phyloP scores from a whole-genome alignment of 2,113 vertebrate species.

The Bothrops jararaca region DNA sequence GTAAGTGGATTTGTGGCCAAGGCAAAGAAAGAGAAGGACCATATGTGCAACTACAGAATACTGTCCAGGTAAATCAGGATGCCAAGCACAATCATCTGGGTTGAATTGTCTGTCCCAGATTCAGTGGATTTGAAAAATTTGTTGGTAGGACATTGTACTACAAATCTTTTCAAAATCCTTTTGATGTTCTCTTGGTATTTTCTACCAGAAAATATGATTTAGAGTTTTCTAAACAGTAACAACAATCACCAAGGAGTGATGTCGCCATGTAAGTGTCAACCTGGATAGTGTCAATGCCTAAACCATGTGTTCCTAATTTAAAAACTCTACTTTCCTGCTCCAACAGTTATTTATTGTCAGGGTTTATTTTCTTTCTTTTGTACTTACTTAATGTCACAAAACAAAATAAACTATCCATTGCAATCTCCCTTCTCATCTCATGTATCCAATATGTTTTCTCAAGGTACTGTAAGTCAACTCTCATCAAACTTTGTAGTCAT shows the following conservation, averaged over 20 bases:
- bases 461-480: constrained; percentile 22
- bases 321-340: constrained; percentile 60
- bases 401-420: constrained; percentile 7
- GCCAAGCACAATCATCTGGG: background rate
- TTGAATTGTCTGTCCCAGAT: constrained; percentile 27
- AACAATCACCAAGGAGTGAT: constrained; percentile 1
- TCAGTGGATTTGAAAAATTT: background rate
- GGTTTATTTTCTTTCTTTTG: constrained; percentile 33
- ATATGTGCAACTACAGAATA: background rate
- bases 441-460: constrained; percentile 54
- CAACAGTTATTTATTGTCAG: constrained; percentile 49
- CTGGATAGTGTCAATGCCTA: constrained; percentile 51
- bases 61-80: constrained; percentile 7
- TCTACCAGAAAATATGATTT: constrained; percentile 29
- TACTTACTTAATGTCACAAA: background rate
- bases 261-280: constrained; percentile 48
- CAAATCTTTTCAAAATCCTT: constrained; percentile 51
- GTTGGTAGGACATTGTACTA: constrained; percentile 27
- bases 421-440: background rate
- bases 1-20: background rate
- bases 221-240: constrained; percentile 24
- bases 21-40: background rate
- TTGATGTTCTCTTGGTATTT: constrained; percentile 44
- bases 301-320: constrained; percentile 60
- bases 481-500: constrained; percentile 30